Base-by-base conservation (phyloP, 2,113 vertebrate species). In the Embiotoca jacksoni region DNA sequence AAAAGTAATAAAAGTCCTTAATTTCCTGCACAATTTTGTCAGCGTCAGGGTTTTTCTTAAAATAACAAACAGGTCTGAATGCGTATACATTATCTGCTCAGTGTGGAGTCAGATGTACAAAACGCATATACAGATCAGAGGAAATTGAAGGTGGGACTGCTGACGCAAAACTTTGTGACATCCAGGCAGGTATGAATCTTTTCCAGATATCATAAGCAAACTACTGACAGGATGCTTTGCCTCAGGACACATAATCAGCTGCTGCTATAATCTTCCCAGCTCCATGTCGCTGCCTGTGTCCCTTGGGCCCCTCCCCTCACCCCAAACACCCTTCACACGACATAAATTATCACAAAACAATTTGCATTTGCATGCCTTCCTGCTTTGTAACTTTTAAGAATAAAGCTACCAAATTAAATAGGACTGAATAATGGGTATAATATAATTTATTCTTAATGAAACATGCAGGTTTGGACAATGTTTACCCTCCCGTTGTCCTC, bases 131-230 rank as follows among this genome's bases (percentile, higher is more conserved):
- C 59, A 39, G 37, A 52, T 59, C 31, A 60, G 46, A 64, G 65
- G 49, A 74, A 78, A 81, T 76, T 81, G 77, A 80, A 81, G 57
- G 53, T 47, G 56, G 56, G 35, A 66, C 31, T 53, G 67, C 72
- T 68, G 78, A 54, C 46, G 54, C 46, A 39, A 41, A 56, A 56
- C 61, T 65, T 76, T 44, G 49, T 39, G 57, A 73, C 52, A 55
- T 55, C 3, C 11, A 6, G 55, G 55, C 32, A 57, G 66, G 35
- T 53, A 50, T 64, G 68, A 54, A 73, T 72, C 62, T 23, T 55
- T 46, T 54, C 7, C 49, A 36, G 78, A 60, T 57, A 59, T 66
- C 61, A 49, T 14, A 52, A 33, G 47, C 39, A 55, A 36, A 32
- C 70, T 66, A 53, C 15, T 65, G 60, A 66, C 47, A 72, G 47